These are phyloP conservation scores for Orthosia gracilis DNA, from an alignment of 2,888 invertebrate genomes.

Conservation along the genomic window DNA sequence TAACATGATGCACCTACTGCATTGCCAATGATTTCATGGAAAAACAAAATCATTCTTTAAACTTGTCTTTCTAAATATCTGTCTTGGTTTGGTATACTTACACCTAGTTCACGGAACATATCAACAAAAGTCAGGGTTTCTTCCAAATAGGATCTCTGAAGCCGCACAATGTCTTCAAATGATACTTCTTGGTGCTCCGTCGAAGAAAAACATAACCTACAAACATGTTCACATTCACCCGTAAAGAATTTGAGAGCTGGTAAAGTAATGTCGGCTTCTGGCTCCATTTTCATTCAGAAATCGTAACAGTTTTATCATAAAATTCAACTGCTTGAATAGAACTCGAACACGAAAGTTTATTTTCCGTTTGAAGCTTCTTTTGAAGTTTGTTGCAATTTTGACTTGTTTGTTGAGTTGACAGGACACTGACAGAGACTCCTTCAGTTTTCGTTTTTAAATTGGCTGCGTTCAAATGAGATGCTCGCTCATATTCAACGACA, in stretches of 20 bases:
- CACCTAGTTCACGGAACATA: slow-evolving; percentile 79
- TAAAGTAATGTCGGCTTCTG: slow-evolving; percentile 56
- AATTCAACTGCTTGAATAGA: neutral
- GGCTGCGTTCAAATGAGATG: neutral
- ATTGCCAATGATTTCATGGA: neutral
- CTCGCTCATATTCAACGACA: neutral
- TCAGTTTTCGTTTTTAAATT: neutral
- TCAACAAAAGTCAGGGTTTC: slow-evolving; percentile 74
- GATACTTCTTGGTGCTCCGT: slow-evolving; percentile 71
- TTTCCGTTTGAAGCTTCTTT: slow-evolving; percentile 7
- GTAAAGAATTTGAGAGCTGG: slow-evolving; percentile 78
- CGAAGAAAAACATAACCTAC: slow-evolving; percentile 84
- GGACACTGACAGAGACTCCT: too few species aligned
- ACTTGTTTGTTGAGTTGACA: too few species aligned
- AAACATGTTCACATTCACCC: slow-evolving; percentile 77
- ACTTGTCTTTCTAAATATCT: neutral
- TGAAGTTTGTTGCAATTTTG: too few species aligned
- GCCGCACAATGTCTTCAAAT: slow-evolving; percentile 73
- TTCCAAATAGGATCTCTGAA: slow-evolving; percentile 75
- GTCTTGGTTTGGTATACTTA: slow-evolving; percentile 68
- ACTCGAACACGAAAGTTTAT: neutral
- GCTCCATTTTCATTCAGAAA: slow-evolving; percentile 66
- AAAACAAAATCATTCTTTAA: neutral
- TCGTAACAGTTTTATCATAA: neutral
- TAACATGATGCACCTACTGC: neutral